Conservation (phyloP, 2,113 vertebrate species). For the Galeopterus variegatus region DNA sequence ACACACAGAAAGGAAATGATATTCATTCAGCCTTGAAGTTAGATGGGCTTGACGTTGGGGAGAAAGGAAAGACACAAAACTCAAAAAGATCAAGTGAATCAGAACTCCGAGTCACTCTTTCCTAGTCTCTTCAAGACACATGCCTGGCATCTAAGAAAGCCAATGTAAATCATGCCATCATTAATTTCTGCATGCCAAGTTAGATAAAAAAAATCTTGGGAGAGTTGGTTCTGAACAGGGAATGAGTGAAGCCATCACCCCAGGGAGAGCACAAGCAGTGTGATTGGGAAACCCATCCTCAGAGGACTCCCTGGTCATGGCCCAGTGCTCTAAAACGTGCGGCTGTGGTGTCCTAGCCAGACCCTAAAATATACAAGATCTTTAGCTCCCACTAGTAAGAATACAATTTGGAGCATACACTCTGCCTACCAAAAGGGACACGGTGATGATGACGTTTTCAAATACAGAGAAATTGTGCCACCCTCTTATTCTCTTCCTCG, state of each 20-base stretch:
- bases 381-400: not conserved
- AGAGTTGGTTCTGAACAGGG: not conserved
- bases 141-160: not conserved
- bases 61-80: slow-evolving; percentile 6
- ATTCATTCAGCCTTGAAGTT: not conserved
- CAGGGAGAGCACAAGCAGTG: not conserved
- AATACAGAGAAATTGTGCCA: not conserved
- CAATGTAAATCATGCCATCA: not conserved
- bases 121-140: not conserved
- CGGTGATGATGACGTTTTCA: not conserved
- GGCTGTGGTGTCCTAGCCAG: not conserved
- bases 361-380: not conserved
- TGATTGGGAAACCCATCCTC: not conserved
- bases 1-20: not conserved
- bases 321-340: not conserved
- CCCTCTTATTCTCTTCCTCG: not conserved
- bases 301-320: not conserved
- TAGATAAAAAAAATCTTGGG: not conserved
- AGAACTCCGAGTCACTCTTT: not conserved
- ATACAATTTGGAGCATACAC: not conserved
- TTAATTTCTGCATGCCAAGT: not conserved
- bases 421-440: not conserved
- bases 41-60: not conserved
- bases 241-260: not conserved
- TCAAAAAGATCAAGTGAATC: not conserved